A percentile compares a stretch with the other conserved stretches of the same genome.
Evolutionary conservation across 2,888 invertebrate genomes (phyloP).

Genomic region (Seira sanloemensis): DNA sequence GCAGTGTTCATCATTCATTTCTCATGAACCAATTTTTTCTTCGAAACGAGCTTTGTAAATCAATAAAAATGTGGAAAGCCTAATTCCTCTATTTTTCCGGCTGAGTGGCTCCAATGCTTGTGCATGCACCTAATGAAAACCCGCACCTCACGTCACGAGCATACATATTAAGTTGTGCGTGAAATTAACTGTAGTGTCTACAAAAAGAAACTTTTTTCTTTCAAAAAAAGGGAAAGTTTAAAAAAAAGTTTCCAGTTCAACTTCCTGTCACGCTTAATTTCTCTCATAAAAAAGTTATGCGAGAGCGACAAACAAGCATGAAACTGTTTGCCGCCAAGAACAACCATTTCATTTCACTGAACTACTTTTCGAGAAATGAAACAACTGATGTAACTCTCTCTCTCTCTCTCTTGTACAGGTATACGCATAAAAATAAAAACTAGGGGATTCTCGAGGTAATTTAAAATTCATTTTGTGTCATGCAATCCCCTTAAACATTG

Average conservation of each 20-base stretch:
- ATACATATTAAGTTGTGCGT: constrained; percentile 30
- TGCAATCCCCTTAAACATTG: not conserved
- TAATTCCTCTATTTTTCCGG: constrained; percentile 1
- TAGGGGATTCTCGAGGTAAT: not conserved
- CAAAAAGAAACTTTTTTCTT: constrained; percentile 5
- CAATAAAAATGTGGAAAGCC: not conserved
- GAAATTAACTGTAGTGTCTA: constrained; percentile 34
- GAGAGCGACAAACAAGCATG: constrained; percentile 2
- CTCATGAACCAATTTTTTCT: too few species aligned
- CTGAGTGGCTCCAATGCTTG: too few species aligned
- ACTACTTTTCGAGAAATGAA: not conserved
- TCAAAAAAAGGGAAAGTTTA: not conserved
- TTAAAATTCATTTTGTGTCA: constrained; percentile 17
- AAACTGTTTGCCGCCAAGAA: not conserved
- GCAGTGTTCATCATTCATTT: too few species aligned
- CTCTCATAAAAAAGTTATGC: constrained; percentile 12
- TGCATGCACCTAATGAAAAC: not conserved
- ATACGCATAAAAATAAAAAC: not conserved
- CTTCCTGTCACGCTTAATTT: constrained; percentile 53
- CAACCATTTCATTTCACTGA: not conserved
- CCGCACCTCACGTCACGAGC: not conserved
- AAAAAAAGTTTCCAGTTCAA: constrained; percentile 32
- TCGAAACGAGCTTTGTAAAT: not conserved
- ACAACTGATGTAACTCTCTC: too few species aligned
- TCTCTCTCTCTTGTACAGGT: too few species aligned